Evolutionary conservation across 2,113 vertebrate genomes (phyloP).

Genomic region (Dipodomys stephensi): DNA sequence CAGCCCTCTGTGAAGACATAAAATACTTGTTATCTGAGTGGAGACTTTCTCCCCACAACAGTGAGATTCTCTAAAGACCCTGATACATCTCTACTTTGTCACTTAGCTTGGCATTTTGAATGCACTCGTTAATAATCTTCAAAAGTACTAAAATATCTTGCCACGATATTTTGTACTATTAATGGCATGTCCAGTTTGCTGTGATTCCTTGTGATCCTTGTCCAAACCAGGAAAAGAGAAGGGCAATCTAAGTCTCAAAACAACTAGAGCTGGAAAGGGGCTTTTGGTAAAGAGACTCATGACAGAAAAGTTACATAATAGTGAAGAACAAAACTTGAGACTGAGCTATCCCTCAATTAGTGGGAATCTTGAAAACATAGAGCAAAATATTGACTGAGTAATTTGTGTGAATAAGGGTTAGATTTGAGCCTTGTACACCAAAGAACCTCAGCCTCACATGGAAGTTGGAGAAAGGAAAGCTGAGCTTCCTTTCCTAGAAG

Average conservation of each 20-base stretch:
- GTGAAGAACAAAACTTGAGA: neutral
- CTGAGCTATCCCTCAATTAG: neutral
- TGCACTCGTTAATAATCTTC: neutral
- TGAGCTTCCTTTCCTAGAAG: neutral
- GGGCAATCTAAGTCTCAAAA: neutral
- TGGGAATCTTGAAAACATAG: neutral
- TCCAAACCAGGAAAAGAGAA: neutral
- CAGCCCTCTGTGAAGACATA: neutral
- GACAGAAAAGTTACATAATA: neutral
- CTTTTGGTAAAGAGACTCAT: slow-evolving; percentile 21
- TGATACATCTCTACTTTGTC: neutral
- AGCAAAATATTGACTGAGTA: neutral
- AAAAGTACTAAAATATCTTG: slow-evolving; percentile 28
- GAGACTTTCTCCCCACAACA: neutral
- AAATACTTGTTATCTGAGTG: neutral
- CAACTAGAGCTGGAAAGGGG: neutral
- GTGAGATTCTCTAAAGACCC: neutral
- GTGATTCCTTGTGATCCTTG: neutral
- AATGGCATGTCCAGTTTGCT: neutral
- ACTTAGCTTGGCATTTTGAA: slow-evolving; percentile 19
- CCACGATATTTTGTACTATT: slow-evolving; percentile 18
- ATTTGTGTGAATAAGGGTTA: neutral
- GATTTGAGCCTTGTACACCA: neutral
- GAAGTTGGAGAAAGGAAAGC: neutral
- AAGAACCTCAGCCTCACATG: neutral